A percentile compares a stretch with the other conserved stretches of the same genome.
These are phyloP conservation scores for Odontamblyopus rebecca DNA, from an alignment of 2,797 vertebrate genomes.

Conservation along the genomic window DNA sequence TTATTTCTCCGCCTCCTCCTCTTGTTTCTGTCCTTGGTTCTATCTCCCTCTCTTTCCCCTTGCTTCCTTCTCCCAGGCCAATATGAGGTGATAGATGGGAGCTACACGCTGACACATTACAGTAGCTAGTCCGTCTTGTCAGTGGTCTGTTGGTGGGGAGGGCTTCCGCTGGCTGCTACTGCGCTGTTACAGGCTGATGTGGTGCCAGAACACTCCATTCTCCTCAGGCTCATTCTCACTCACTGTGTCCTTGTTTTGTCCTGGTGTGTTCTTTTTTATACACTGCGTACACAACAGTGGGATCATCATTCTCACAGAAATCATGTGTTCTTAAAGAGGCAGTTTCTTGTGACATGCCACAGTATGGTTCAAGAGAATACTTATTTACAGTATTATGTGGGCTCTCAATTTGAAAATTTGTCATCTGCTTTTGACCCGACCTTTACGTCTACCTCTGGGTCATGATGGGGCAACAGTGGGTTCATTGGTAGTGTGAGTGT, in stretches of 20 bases:
- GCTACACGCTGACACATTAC: slow-evolving; percentile 53
- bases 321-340: background rate
- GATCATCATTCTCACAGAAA: background rate
- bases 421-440: no score
- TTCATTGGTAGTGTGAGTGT: no score
- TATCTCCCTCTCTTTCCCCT: no score
- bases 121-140: slow-evolving; percentile 62
- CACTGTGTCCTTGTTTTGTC: slow-evolving; percentile 41
- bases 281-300: background rate
- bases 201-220: slow-evolving; percentile 27
- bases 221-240: slow-evolving; percentile 19
- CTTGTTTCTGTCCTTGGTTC: background rate
- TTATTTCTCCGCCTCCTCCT: background rate
- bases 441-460: no score
- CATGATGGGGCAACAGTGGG: no score
- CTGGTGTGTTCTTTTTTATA: slow-evolving; percentile 10
- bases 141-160: slow-evolving; percentile 51
- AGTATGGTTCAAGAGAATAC: no score
- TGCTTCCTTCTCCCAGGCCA: slow-evolving; percentile 1
- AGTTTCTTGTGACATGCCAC: background rate
- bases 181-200: slow-evolving; percentile 40
- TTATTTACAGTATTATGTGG: no score
- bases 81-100: slow-evolving; percentile 49
- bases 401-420: no score
- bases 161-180: slow-evolving; percentile 56